Evolutionary conservation across 2,888 invertebrate species (phyloP), one percentile per base, ranked within the genome.

Genomic region (Acronicta alni): DNA sequence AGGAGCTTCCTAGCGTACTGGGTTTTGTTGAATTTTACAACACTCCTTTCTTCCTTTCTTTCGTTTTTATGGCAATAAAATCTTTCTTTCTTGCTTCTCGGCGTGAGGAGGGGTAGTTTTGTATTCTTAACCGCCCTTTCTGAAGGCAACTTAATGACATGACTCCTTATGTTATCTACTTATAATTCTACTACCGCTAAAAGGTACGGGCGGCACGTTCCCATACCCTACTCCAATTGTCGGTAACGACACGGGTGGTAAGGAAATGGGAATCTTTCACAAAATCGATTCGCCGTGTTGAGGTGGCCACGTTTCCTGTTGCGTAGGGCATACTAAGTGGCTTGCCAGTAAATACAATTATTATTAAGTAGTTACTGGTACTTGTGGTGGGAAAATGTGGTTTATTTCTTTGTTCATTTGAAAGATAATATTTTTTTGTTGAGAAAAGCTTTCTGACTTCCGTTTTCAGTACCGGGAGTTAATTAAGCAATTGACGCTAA

Each of bases 191-290:
- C 18, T 30, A 35, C n/a, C 26, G 15, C 32, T 35, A 15, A 17
- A 16, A 39, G 17, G 30, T 44, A 30, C 6, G 17, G 17, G 12
- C 17, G 18, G 63, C 69, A 65, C 69, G 64, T 62, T 7, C 17
- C 12, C 20, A 15, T 9, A 49, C 64, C 55, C 55, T 54, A 47
- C 65, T 67, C 52, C 12, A 16, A 15, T 20, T 68, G 52, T 58
- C 65, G 56, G 42, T 66, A 54, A 53, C 14, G 26, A 38, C 18
- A 37, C 16, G 17, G 9, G 12, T 15, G 12, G 30, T 17, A 37
- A 51, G 46, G 43, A 65, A 70, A 70, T 47, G 16, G 42, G 43
- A 47, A 44, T 43, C 53, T 45, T 46, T 32, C 46, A n/a, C 49
- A 15, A 58, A 58, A 65, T 67, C 58, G 41, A 20, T 26, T 32